Percentiles rank a stretch among this genome's conserved stretches.
These are phyloP conservation scores for Zaprionus davidi DNA, from an alignment of 1,140 invertebrate genomes.

Conservation along the genomic window DNA sequence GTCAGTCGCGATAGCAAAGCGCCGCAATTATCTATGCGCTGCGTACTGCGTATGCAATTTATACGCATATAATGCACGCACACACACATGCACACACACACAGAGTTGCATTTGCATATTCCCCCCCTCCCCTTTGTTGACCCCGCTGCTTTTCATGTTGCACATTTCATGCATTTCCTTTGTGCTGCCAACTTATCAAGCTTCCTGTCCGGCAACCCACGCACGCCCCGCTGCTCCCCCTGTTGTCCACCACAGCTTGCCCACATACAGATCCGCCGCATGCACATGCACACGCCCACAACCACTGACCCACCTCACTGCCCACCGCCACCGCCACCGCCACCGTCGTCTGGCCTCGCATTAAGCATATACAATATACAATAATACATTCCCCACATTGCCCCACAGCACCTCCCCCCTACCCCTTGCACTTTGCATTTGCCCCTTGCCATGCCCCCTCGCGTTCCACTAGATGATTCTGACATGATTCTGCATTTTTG, in stretches of 20 bases:
- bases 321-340: neutral
- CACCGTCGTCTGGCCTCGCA: conserved; percentile 54
- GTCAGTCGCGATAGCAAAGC: conserved; percentile 52
- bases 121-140: neutral
- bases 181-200: conserved; percentile 79
- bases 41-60: conserved; percentile 47
- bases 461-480: conserved; percentile 11
- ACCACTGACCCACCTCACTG: conserved; percentile 30
- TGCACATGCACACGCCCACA: conserved; percentile 3
- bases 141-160: conserved; percentile 46
- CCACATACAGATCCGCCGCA: conserved; percentile 16
- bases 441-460: neutral
- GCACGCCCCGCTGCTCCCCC: neutral
- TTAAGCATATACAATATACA: conserved; percentile 68
- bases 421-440: conserved; percentile 3
- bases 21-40: conserved; percentile 61
- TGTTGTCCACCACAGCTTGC: conserved; percentile 15
- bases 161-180: conserved; percentile 82
- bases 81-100: conserved; percentile 14
- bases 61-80: conserved; percentile 33
- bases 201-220: conserved; percentile 70
- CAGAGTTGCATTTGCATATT: conserved; percentile 40
- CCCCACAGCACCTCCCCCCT: neutral
- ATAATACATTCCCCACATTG: conserved; percentile 69
- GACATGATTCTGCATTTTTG: conserved; percentile 69